phyloP scores from a whole-genome alignment of 2,888 invertebrate genomes.

The Tenthredo amoena region DNA sequence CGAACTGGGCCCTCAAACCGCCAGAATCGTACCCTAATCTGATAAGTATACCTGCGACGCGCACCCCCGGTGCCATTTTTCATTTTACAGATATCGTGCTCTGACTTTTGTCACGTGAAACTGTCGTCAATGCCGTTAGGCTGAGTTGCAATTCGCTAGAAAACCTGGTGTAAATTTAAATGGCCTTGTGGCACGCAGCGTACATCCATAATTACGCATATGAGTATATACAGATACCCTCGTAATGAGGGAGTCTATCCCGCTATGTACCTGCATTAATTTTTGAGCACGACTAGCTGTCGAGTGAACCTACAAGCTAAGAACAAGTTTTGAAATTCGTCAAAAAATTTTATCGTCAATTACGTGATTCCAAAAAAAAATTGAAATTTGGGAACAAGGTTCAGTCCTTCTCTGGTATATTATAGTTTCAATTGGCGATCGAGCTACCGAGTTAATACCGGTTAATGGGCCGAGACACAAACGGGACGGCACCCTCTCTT shows the following conservation, averaged over 20 bases:
- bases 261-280: background rate
- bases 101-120: conserved; percentile 48
- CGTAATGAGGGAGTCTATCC: background rate
- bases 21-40: background rate
- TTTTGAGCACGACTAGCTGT: background rate
- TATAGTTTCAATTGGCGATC: background rate
- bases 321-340: no score
- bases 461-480: conserved; percentile 72
- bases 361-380: background rate
- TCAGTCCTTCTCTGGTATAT: background rate
- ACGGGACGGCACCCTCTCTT: conserved; percentile 59
- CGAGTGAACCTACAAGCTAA: no score
- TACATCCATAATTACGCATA: background rate
- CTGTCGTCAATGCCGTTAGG: conserved; percentile 43
- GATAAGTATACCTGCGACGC: conserved; percentile 5
- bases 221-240: background rate
- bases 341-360: no score
- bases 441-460: conserved; percentile 30
- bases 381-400: background rate
- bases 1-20: background rate
- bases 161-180: conserved; percentile 38
- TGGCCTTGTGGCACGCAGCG: conserved; percentile 29
- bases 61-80: conserved; percentile 15
- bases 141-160: conserved; percentile 14
- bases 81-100: conserved; percentile 13